phyloP scores from a whole-genome alignment of 2,797 vertebrate species.

The Pterois miles region DNA sequence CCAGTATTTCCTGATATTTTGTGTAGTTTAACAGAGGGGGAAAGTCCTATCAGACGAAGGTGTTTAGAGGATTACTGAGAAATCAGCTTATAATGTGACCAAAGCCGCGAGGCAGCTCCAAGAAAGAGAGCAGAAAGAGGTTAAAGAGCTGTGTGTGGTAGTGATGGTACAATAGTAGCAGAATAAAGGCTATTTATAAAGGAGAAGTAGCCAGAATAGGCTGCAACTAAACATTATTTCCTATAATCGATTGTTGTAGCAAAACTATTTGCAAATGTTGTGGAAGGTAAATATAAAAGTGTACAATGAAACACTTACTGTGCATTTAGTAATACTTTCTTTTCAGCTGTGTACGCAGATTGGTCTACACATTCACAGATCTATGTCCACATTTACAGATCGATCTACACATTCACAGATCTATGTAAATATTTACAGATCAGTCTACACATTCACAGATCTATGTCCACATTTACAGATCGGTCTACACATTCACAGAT shows the following conservation, averaged over 20 bases:
- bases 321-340: too few relatives aligned
- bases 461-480: too few relatives aligned
- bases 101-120: neutral
- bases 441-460: too few relatives aligned
- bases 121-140: neutral
- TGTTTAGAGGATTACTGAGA: slow-evolving; percentile 54
- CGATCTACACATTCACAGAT: too few relatives aligned
- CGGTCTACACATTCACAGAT: too few relatives aligned
- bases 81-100: slow-evolving; percentile 55
- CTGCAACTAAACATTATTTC: neutral
- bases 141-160: too few relatives aligned
- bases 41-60: slow-evolving; percentile 18
- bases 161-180: neutral
- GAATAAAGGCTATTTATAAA: neutral
- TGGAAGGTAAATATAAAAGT: too few relatives aligned
- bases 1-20: neutral
- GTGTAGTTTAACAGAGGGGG: neutral
- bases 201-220: neutral
- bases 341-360: too few relatives aligned
- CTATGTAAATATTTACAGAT: too few relatives aligned
- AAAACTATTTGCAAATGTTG: too few relatives aligned
- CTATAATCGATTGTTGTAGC: neutral
- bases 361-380: fast-evolving
- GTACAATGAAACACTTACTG: too few relatives aligned
- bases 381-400: too few relatives aligned